Percentiles rank a stretch among this genome's conserved stretches.
Evolutionary conservation across 2,888 invertebrate genomes (phyloP).

Genomic region (Sicus ferrugineus): DNA sequence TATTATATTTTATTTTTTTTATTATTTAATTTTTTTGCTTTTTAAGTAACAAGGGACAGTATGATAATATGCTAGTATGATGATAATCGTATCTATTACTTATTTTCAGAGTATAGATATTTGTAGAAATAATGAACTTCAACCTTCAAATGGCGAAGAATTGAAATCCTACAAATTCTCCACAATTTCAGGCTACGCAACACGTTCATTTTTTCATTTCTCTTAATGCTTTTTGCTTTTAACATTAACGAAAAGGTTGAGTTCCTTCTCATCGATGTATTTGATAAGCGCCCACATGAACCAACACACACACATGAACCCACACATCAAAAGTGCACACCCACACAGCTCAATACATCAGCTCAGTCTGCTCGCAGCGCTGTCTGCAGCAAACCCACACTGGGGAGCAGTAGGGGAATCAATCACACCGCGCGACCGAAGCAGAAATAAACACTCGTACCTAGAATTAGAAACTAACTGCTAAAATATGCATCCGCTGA

Average conservation of each 20-base stretch:
- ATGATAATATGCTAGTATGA: no score
- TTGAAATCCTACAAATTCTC: constrained; percentile 49
- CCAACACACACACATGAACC: background rate
- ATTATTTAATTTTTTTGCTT: no score
- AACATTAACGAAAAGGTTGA: background rate
- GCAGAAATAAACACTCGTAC: background rate
- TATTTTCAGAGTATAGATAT: no score
- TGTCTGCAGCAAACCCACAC: no score
- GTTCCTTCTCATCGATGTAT: background rate
- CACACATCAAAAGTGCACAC: background rate
- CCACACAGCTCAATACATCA: background rate
- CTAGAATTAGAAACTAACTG: background rate
- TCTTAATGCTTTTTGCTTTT: background rate
- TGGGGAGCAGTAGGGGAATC: no score
- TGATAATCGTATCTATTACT: no score
- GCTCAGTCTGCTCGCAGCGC: no score
- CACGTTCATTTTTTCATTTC: no score
- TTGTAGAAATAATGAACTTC: no score
- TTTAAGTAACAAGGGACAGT: no score
- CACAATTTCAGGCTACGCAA: constrained; percentile 43
- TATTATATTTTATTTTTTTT: no score
- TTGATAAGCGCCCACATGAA: background rate
- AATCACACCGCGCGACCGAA: no score
- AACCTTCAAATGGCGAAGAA: constrained; percentile 31
- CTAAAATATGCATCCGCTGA: background rate